Conservation (phyloP, 2,888 invertebrate genomes). For the Lithophane leautieri region DNA sequence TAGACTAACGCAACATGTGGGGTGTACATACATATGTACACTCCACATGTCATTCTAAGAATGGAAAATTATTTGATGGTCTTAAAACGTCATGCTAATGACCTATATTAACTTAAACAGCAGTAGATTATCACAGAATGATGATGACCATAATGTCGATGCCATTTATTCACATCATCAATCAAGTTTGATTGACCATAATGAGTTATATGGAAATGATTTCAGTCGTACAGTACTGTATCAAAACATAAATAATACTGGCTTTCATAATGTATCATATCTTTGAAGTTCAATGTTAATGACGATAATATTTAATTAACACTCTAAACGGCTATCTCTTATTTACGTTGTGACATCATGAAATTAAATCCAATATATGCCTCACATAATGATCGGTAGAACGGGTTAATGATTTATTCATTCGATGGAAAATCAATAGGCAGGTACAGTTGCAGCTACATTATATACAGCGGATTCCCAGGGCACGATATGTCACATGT, state of each 20-base stretch:
- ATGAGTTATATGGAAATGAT: slow-evolving; percentile 7
- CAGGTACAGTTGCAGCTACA: slow-evolving; percentile 12
- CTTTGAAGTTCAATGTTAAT: slow-evolving; percentile 51
- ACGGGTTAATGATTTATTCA: slow-evolving; percentile 35
- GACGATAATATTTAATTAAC: slow-evolving; percentile 47
- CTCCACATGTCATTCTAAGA: not conserved
- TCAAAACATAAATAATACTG: not conserved
- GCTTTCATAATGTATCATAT: slow-evolving; percentile 21
- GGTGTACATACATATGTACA: too few species aligned
- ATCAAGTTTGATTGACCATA: not conserved
- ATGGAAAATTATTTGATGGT: not conserved
- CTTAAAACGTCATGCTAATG: too few species aligned
- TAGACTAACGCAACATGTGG: too few species aligned
- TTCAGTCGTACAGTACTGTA: not conserved
- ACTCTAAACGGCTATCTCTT: slow-evolving; percentile 30
- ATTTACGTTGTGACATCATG: slow-evolving; percentile 29
- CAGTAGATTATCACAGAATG: not conserved
- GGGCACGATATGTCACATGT: slow-evolving; percentile 20
- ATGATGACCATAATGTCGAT: not conserved
- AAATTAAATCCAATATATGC: slow-evolving; percentile 7
- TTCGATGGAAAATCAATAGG: slow-evolving; percentile 34
- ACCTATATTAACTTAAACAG: not conserved
- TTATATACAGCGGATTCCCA: slow-evolving; percentile 22
- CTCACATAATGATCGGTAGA: not conserved
- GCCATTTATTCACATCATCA: not conserved